phyloP scores from a whole-genome alignment of 1,140 invertebrate species.

The Bactericera cockerelli region DNA sequence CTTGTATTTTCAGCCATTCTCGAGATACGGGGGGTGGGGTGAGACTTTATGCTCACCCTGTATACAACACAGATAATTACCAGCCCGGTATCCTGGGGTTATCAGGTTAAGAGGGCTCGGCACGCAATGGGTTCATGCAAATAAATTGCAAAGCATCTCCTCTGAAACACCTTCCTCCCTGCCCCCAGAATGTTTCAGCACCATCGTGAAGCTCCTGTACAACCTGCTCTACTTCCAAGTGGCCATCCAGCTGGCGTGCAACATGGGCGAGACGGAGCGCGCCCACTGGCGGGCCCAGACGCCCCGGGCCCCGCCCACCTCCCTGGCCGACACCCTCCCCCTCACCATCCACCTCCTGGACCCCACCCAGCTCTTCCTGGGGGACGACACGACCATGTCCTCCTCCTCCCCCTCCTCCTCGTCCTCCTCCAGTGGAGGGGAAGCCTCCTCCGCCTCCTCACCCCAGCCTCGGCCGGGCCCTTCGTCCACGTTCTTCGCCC shows the following conservation, averaged over 20 bases:
- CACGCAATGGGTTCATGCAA: too few species aligned
- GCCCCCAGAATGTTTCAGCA: constrained; percentile 64
- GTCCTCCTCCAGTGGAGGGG: neutral
- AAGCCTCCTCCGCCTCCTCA: neutral
- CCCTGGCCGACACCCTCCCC: constrained; percentile 25
- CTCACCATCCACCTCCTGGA: constrained; percentile 34
- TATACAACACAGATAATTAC: too few species aligned
- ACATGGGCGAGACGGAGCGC: constrained; percentile 38
- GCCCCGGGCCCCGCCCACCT: neutral
- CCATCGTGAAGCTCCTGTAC: constrained; percentile 70
- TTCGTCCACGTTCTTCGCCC: neutral
- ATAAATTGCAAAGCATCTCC: too few species aligned
- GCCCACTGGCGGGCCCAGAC: constrained; percentile 14
- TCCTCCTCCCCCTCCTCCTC: neutral
- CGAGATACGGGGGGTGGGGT: too few species aligned
- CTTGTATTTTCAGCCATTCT: too few species aligned
- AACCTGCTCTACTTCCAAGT: constrained; percentile 81
- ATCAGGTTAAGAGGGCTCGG: too few species aligned
- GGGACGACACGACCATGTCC: constrained; percentile 23
- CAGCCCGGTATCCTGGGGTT: too few species aligned
- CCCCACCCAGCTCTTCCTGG: constrained; percentile 35
- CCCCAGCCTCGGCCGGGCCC: neutral
- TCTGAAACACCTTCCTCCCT: too few species aligned
- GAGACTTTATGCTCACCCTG: too few species aligned
- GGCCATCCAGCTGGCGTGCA: constrained; percentile 50